Evolutionary conservation across 1,140 invertebrate species (phyloP).

Genomic region (Geopemphigus sp.): DNA sequence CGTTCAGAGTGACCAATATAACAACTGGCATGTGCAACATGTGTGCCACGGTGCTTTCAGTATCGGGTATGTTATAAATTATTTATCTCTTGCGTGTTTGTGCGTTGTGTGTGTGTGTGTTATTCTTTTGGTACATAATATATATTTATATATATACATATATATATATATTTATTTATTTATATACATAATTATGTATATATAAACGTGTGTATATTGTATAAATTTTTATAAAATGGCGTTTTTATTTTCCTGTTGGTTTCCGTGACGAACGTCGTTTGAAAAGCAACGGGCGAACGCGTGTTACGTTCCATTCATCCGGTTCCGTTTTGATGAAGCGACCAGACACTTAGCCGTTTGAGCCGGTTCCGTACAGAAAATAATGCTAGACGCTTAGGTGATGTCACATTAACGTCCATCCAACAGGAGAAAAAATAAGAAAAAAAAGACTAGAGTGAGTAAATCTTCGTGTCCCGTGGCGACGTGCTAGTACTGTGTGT

Average conservation of each 20-base stretch:
- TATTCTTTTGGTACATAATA: background rate
- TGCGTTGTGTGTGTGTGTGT: background rate
- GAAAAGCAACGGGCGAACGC: background rate
- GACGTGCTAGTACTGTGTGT: background rate
- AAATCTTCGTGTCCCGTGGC: background rate
- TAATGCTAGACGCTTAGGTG: no score
- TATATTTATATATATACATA: no score
- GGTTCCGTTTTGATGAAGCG: background rate
- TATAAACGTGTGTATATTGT: background rate
- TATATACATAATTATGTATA: no score
- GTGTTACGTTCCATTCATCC: background rate
- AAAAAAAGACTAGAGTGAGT: background rate
- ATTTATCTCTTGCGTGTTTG: slow-evolving; percentile 16
- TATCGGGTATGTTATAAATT: slow-evolving; percentile 1
- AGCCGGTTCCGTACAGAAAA: background rate
- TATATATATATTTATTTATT: no score
- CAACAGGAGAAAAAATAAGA: background rate
- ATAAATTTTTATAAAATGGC: slow-evolving; percentile 5
- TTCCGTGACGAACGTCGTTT: background rate
- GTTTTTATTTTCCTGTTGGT: background rate
- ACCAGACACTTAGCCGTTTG: background rate
- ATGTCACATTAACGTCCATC: background rate
- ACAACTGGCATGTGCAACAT: slow-evolving; percentile 20
- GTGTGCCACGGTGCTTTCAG: slow-evolving; percentile 34
- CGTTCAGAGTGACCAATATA: slow-evolving; percentile 20